These are phyloP conservation scores for Ceratina australensis DNA, from an alignment of 1,140 invertebrate genomes.

Conservation along the genomic window DNA sequence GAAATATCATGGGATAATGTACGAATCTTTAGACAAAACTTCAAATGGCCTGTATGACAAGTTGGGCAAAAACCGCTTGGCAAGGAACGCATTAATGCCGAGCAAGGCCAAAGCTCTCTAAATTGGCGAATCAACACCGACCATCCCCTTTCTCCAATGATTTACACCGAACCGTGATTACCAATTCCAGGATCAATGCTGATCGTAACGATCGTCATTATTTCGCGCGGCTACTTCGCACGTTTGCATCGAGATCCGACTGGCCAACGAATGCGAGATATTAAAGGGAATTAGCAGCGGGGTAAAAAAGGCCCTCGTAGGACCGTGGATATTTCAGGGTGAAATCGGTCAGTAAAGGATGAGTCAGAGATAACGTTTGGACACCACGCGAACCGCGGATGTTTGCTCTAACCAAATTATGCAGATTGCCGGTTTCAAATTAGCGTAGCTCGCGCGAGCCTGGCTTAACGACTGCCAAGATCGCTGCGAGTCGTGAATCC, in stretches of 20 bases:
- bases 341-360: constrained; percentile 19
- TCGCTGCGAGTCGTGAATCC: background rate
- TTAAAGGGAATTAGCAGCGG: constrained; percentile 23
- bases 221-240: background rate
- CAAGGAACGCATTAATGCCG: too few species aligned
- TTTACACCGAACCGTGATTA: background rate
- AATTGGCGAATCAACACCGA: background rate
- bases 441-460: constrained; percentile 31
- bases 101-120: background rate
- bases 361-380: constrained; percentile 25
- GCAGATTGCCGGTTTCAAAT: constrained; percentile 44
- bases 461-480: constrained; percentile 38
- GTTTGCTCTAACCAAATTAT: constrained; percentile 47
- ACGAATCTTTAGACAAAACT: too few species aligned
- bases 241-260: background rate
- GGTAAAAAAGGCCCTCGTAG: background rate
- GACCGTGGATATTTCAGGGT: background rate
- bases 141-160: background rate
- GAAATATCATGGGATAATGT: too few species aligned
- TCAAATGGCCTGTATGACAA: too few species aligned
- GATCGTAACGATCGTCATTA: background rate
- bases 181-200: background rate
- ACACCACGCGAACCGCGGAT: constrained; percentile 9
- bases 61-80: too few species aligned
- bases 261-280: background rate